Evolutionary conservation across 2,888 invertebrate species (phyloP).

Genomic region (Helobdella robusta): DNA sequence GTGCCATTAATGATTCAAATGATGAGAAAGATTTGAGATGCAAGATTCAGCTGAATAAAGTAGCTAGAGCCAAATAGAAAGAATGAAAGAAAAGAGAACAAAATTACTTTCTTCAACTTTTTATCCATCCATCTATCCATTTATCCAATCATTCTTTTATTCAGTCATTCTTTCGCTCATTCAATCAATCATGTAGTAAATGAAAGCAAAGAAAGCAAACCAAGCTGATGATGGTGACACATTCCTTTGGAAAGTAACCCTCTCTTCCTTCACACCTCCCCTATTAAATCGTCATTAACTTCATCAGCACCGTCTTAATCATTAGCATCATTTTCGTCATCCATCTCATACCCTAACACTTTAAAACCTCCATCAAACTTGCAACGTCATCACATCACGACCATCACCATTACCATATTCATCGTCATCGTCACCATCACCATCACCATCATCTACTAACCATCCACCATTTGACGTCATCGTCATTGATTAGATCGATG

Average conservation of each 20-base stretch:
- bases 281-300: constrained; percentile 18
- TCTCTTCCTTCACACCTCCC: constrained; percentile 29
- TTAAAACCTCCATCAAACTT: neutral
- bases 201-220: too few relatives aligned
- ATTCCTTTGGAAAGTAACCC: constrained; percentile 32
- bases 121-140: too few relatives aligned
- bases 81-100: too few relatives aligned
- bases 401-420: neutral
- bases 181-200: too few relatives aligned
- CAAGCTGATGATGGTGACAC: constrained; percentile 16
- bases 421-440: too few relatives aligned
- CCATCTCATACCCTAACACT: neutral
- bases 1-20: too few relatives aligned
- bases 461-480: constrained; percentile 47
- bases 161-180: too few relatives aligned
- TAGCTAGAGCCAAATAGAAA: too few relatives aligned
- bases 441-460: constrained; percentile 35
- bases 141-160: too few relatives aligned
- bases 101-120: too few relatives aligned
- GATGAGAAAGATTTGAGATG: too few relatives aligned
- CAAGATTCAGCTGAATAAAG: too few relatives aligned
- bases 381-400: neutral
- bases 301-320: neutral
- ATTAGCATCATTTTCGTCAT: neutral
- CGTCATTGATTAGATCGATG: constrained; percentile 43